Base-by-base conservation (phyloP, 1,140 invertebrate genomes). In the Lasioglossum albipes region DNA sequence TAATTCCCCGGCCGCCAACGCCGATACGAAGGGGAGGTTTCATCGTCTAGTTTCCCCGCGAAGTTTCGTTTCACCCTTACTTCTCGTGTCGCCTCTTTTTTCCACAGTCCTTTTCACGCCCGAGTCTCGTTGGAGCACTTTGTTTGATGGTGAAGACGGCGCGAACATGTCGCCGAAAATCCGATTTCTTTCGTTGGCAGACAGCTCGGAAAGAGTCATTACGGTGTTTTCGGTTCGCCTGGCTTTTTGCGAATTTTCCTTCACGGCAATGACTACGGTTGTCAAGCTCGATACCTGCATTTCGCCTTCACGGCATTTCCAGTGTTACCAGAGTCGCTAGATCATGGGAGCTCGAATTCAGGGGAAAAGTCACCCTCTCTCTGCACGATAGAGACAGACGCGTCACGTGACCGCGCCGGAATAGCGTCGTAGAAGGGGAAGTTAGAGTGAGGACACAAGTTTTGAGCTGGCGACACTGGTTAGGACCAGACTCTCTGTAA, bases 81-180 rank as follows among this genome's bases (percentile, higher is more conserved):
- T n/a, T 12, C 54, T 49, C 31, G 42, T 13, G 52, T 59, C 62
- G 72, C 73, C 64, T 31, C 52, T 62, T 41, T 59, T 49, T 9
- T 20, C 67, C 20, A 7, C 31, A n/a, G 10, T 75, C 64, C 57
- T 74, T 71, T 69, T 62, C 75, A 49, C 70, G 20, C 61, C 10
- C 49, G 41, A 31, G 41, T 67, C 71, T 31, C 36, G 54, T 57
- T n/a, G 41, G 18, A 77, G 61, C 79, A 81, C 79, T 81, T 77
- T 71, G 59, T 41, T 42, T 65, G 75, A 77, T 77, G 49, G 75
- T n/a, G 49, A 77, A 81, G 74, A 81, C 16, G 67, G 20, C 67
- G 72, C 80, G 78, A 75, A 72, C 75, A 57, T 70, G 81, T 76
- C 81, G 75, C 77, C 84, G 72, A 78, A 73, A 82, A 75, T 81